Evolutionary conservation across 1,140 invertebrate genomes (phyloP).

Genomic region (Centruroides vittatus): DNA sequence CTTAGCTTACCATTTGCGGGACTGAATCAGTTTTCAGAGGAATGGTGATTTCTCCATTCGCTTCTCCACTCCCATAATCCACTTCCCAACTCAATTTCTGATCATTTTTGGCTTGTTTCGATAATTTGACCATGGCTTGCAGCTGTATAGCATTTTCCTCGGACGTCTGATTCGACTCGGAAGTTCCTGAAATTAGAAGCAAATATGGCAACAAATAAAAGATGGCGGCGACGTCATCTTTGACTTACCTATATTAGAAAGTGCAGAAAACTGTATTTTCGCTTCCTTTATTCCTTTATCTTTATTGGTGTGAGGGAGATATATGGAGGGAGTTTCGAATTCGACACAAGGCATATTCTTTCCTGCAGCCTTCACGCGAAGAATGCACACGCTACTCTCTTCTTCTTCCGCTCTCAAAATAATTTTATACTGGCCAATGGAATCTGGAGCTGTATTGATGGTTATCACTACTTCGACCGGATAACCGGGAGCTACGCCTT

Average conservation of each 20-base stretch:
- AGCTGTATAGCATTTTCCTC: too few species aligned
- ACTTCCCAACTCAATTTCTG: too few species aligned
- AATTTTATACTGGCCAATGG: slow-evolving; percentile 6
- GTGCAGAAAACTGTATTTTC: slow-evolving; percentile 8
- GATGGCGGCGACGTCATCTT: too few species aligned
- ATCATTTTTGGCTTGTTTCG: too few species aligned
- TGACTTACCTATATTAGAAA: slow-evolving; percentile 18
- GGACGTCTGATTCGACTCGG: too few species aligned
- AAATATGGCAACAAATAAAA: too few species aligned
- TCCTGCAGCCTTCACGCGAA: slow-evolving; percentile 16
- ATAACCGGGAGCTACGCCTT: slow-evolving; percentile 11
- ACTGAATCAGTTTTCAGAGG: too few species aligned
- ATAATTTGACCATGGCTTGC: too few species aligned
- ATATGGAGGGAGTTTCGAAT: slow-evolving; percentile 10
- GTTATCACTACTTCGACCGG: slow-evolving; percentile 9
- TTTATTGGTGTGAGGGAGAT: slow-evolving; percentile 9
- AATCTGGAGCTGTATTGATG: slow-evolving; percentile 9
- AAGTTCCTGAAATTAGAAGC: neutral
- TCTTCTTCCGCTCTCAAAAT: slow-evolving; percentile 8
- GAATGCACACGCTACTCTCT: slow-evolving; percentile 17
- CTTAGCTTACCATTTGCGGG: too few species aligned
- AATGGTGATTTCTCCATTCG: too few species aligned
- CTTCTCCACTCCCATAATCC: too few species aligned
- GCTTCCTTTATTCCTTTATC: slow-evolving; percentile 15
- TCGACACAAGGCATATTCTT: slow-evolving; percentile 18